Evolutionary conservation across 2,797 vertebrate species (phyloP), one percentile per base, ranked within the genome.

Genomic region (Brotula barbata): DNA sequence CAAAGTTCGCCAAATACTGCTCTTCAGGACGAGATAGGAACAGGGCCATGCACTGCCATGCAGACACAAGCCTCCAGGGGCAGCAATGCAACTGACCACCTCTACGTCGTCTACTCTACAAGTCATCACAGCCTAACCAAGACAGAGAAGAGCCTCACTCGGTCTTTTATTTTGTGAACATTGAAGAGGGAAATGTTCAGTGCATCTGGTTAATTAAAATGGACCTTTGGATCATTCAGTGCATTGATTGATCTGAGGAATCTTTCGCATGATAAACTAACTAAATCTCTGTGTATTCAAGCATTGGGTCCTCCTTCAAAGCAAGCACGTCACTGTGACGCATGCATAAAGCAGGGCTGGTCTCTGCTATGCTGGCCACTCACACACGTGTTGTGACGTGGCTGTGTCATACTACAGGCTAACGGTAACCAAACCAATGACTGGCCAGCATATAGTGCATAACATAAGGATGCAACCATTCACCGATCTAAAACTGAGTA

Each of bases 21-120:
- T 20, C 7, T 19, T 25, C 42, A 45, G 13, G 14, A 6, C 31
- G 20, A 2, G 5, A 57, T 19, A 59, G 23, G 53, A 64, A 39
- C 22, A 71, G 37, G 59, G 79, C 75, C 88, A 91, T 90, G 90
- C 90, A 83, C 60, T 77, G 79, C 81, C 89, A 90, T 91, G 90
- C 90, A 89, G 75, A 89, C 47, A 43, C 76, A 78, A 83, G 75
- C 80, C 82, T 87, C 73, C 71, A 71, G 71, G 78, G 72, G 71
- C 78, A 82, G 86, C 59, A 28, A 75, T 60, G 71, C 77, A 73
- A 78, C 45, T 47, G 64, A 68, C 39, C 56, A 51, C 31, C 57
- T 57, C 60, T 41, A 28, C 43, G 14, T 47, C 28, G 45, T 48
- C 51, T 22, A 51, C n/a, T n/a, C 33, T 41, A 73, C 33, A 17